Conservation (phyloP, 2,113 vertebrate species). For the Daboia siamensis region DNA sequence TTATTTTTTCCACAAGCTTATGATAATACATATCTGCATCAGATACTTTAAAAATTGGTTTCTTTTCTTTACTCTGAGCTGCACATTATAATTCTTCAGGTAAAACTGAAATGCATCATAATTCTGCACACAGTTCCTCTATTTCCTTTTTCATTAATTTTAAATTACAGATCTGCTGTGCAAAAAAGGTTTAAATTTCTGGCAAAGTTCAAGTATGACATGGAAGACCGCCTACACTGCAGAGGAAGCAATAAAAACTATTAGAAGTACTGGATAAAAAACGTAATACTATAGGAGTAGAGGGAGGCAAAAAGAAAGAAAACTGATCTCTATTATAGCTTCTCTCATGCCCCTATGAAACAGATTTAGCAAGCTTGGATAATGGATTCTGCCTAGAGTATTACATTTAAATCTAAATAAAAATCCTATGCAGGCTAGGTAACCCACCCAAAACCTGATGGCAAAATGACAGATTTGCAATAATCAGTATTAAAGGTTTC, state of each 20-base stretch:
- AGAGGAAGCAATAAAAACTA: conserved; percentile 58
- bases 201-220: conserved; percentile 65
- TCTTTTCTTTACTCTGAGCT: conserved; percentile 21
- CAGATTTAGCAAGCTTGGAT: conserved; percentile 24
- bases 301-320: conserved; percentile 9
- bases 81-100: conserved; percentile 28
- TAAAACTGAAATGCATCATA: conserved; percentile 18
- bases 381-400: conserved; percentile 24
- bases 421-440: background rate
- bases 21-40: background rate
- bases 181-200: conserved; percentile 60
- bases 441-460: background rate
- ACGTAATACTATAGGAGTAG: conserved; percentile 52
- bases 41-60: background rate
- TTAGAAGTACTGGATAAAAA: conserved; percentile 52
- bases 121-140: conserved; percentile 53
- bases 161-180: conserved; percentile 63
- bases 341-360: conserved; percentile 12
- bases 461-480: background rate
- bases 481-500: background rate
- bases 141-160: conserved; percentile 46
- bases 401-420: conserved; percentile 5
- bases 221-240: conserved; percentile 64
- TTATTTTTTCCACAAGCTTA: background rate
- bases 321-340: conserved; percentile 39